Evolutionary conservation across 2,797 vertebrate genomes (phyloP).

Genomic region (Acanthis flammea): DNA sequence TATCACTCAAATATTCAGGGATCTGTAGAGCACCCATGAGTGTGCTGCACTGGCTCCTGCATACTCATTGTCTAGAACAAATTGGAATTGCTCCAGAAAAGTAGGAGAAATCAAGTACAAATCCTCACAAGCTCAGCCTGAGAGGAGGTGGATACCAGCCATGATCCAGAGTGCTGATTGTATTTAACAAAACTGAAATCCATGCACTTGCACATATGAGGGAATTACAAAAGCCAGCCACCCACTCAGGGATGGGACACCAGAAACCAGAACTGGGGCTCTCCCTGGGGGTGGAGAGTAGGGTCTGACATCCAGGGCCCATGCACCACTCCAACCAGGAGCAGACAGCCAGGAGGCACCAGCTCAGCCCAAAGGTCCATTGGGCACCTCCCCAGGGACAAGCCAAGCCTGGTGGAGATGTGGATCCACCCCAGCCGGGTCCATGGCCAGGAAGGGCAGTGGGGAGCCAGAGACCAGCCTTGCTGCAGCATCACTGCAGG

Average conservation of each 20-base stretch:
- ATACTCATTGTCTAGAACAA: background rate
- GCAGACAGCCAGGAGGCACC: accelerated
- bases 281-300: accelerated
- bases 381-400: accelerated
- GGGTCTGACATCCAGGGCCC: background rate
- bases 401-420: background rate
- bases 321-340: background rate
- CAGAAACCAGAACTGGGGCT: accelerated
- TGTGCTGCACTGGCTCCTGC: accelerated
- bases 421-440: accelerated
- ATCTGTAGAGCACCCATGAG: background rate
- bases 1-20: background rate
- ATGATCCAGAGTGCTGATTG: background rate
- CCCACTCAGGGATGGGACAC: accelerated
- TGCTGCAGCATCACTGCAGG: background rate
- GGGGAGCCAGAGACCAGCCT: background rate
- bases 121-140: background rate
- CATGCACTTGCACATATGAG: accelerated
- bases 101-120: background rate
- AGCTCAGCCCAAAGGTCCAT: background rate
- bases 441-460: accelerated
- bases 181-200: background rate
- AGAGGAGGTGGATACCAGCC: background rate
- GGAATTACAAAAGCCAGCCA: background rate
- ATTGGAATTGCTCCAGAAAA: background rate